These are phyloP conservation scores for Galeruca laticollis DNA, from an alignment of 2,888 invertebrate genomes.

Conservation along the genomic window DNA sequence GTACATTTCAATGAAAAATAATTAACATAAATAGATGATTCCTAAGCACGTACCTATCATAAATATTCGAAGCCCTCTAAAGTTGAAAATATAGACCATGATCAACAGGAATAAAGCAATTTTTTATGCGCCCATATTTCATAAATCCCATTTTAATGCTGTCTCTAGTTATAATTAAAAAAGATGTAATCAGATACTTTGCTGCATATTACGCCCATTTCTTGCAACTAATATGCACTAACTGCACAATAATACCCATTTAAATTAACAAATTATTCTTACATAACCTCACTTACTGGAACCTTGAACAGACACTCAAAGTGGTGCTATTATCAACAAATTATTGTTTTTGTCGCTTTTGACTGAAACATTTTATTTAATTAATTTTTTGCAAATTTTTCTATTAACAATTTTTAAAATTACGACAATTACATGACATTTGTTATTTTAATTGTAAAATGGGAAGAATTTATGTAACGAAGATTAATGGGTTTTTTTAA, in stretches of 20 bases:
- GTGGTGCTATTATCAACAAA: not conserved
- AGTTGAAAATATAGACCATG: no score
- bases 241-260: not conserved
- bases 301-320: constrained; percentile 1
- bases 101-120: no score
- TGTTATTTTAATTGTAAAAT: not conserved
- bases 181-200: not conserved
- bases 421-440: not conserved
- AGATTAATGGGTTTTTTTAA: constrained; percentile 9
- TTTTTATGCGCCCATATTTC: no score
- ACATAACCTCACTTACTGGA: not conserved
- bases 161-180: not conserved
- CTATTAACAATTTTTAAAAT: constrained; percentile 5
- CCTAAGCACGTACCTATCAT: no score
- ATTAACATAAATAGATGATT: no score
- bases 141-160: not conserved
- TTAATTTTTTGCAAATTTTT: constrained; percentile 4
- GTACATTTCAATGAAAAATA: no score
- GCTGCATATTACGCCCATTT: constrained; percentile 4
- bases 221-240: not conserved
- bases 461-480: not conserved
- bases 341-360: constrained; percentile 9
- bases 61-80: no score
- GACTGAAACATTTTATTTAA: constrained; percentile 5
- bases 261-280: constrained; percentile 15